Percentiles rank a stretch among this genome's conserved stretches.
These are phyloP conservation scores for Phania funesta DNA, from an alignment of 2,888 invertebrate species.

Conservation along the genomic window DNA sequence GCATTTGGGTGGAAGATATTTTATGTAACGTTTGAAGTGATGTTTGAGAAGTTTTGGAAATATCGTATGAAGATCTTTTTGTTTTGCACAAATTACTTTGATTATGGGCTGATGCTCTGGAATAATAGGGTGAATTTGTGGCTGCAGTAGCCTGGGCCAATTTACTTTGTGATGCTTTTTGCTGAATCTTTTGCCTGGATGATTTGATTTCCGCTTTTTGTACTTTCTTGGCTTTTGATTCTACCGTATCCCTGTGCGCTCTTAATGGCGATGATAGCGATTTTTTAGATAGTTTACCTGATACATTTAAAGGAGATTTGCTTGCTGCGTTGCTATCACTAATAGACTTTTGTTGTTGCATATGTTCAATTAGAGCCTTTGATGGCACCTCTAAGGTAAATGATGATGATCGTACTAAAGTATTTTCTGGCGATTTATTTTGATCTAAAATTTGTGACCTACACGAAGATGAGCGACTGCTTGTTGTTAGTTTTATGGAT, in stretches of 20 bases:
- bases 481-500: slow-evolving; percentile 65
- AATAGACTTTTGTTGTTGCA: slow-evolving; percentile 69
- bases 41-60: slow-evolving; percentile 49
- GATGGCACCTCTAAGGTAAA: slow-evolving; percentile 90
- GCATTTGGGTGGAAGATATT: slow-evolving; percentile 9
- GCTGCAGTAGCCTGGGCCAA: slow-evolving; percentile 44
- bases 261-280: slow-evolving; percentile 50
- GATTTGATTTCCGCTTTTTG: slow-evolving; percentile 71
- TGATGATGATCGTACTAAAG: slow-evolving; percentile 86
- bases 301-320: slow-evolving; percentile 8
- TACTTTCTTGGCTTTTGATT: slow-evolving; percentile 78
- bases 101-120: slow-evolving; percentile 17
- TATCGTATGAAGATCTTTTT: slow-evolving; percentile 68
- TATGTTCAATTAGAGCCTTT: slow-evolving; percentile 83
- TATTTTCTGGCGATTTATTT: slow-evolving; percentile 65
- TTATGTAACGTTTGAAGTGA: slow-evolving; percentile 21
- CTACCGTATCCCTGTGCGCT: slow-evolving; percentile 75
- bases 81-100: slow-evolving; percentile 44
- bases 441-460: slow-evolving; percentile 78
- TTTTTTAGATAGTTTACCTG: slow-evolving; percentile 13
- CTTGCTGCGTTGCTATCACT: neutral
- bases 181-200: slow-evolving; percentile 64
- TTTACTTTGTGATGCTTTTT: slow-evolving; percentile 57
- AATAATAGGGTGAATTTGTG: slow-evolving; percentile 37
- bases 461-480: slow-evolving; percentile 46